These are phyloP conservation scores for Brachionus manjavacas DNA, from an alignment of 1,140 invertebrate genomes.

Conservation along the genomic window DNA sequence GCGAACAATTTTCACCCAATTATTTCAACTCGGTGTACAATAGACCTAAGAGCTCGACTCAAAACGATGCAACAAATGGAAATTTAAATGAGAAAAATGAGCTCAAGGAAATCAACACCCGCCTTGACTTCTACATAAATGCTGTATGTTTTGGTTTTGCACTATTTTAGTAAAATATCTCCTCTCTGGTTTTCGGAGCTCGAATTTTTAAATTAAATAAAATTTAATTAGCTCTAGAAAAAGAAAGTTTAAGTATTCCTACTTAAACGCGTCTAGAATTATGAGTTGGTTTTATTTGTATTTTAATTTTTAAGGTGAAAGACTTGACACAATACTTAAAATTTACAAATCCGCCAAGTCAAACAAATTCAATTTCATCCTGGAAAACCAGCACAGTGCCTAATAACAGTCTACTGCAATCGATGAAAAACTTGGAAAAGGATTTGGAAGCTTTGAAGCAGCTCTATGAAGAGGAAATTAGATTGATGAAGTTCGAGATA, in stretches of 20 bases:
- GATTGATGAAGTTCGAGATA: slow-evolving; percentile 27
- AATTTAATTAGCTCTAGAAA: not conserved
- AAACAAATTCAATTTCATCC: not conserved
- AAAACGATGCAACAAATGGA: not conserved
- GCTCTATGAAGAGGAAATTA: slow-evolving; percentile 23
- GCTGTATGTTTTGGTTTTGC: slow-evolving; percentile 1
- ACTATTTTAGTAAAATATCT: not conserved
- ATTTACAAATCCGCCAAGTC: not conserved
- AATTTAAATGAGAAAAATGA: slow-evolving; percentile 29
- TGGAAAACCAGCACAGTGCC: not conserved
- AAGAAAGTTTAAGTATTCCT: not conserved
- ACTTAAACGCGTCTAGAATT: not conserved
- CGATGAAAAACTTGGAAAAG: slow-evolving; percentile 33
- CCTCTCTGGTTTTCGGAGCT: not conserved
- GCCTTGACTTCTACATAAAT: slow-evolving; percentile 7
- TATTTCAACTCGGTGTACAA: slow-evolving; percentile 16
- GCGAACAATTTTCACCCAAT: not conserved
- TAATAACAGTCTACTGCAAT: slow-evolving; percentile 3
- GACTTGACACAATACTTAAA: slow-evolving; percentile 31
- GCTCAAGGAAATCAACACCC: slow-evolving; percentile 13
- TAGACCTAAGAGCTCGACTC: not conserved
- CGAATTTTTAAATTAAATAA: not conserved
- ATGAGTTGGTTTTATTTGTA: not conserved
- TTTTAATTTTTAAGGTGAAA: slow-evolving; percentile 21
- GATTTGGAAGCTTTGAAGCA: slow-evolving; percentile 33